These are phyloP conservation scores for Carapus acus DNA, from an alignment of 2,797 vertebrate genomes.

Conservation along the genomic window DNA sequence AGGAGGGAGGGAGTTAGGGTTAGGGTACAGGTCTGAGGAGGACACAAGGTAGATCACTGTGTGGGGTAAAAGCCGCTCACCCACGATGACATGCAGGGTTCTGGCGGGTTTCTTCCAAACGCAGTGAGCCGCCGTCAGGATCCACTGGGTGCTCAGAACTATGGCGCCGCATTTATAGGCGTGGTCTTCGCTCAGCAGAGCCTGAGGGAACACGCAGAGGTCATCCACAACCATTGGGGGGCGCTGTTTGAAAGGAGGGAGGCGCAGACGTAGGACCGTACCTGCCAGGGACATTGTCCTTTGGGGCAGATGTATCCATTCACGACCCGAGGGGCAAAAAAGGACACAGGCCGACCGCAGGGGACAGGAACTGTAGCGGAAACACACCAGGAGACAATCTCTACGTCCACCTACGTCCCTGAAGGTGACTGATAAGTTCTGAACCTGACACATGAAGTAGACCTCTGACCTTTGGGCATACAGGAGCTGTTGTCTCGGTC, in stretches of 20 bases:
- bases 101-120: conserved; percentile 39
- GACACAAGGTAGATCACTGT: background rate
- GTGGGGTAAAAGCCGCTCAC: conserved; percentile 56
- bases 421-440: too few species aligned
- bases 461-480: conserved; percentile 58
- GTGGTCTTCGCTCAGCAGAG: conserved; percentile 57
- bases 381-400: background rate
- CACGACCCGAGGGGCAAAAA: conserved; percentile 74
- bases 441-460: background rate
- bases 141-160: conserved; percentile 77
- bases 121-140: conserved; percentile 90
- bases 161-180: conserved; percentile 75
- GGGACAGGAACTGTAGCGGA: conserved; percentile 71
- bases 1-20: conserved; percentile 5
- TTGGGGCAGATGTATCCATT: conserved; percentile 79
- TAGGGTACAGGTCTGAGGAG: too few species aligned
- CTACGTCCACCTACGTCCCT: too few species aligned
- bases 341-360: conserved; percentile 73
- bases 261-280: conserved; percentile 31
- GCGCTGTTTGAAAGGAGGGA: background rate
- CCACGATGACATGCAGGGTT: conserved; percentile 64
- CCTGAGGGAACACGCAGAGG: conserved; percentile 62
- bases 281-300: conserved; percentile 95
- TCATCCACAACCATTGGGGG: background rate
- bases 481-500: conserved; percentile 66